Percentiles rank a stretch among this genome's conserved stretches.
These are phyloP conservation scores for Sarotherodon lohbergeri DNA, from an alignment of 2,113 vertebrate species.

Conservation along the genomic window DNA sequence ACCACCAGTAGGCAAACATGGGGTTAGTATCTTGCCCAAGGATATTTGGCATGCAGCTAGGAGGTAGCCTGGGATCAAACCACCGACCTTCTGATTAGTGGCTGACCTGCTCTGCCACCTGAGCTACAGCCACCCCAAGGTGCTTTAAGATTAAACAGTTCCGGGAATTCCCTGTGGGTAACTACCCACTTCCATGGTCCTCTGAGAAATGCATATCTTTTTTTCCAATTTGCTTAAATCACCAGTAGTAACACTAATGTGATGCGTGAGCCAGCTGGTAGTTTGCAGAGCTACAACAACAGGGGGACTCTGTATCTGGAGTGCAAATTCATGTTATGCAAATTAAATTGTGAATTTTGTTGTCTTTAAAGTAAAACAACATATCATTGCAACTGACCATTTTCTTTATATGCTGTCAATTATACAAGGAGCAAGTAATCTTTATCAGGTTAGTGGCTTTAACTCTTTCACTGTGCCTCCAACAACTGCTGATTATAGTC, in stretches of 20 bases:
- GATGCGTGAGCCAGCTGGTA: background rate
- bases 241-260: background rate
- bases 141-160: background rate
- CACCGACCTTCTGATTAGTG: too few relatives aligned
- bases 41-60: too few relatives aligned
- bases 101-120: too few relatives aligned
- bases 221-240: background rate
- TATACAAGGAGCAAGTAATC: background rate
- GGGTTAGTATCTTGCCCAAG: too few relatives aligned
- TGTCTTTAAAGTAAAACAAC: background rate
- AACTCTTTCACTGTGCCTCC: background rate
- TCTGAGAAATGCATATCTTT: background rate
- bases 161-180: rapidly evolving
- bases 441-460: background rate
- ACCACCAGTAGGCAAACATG: too few relatives aligned
- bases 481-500: background rate
- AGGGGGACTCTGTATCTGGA: background rate
- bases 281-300: background rate
- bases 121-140: background rate
- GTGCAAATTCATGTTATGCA: background rate
- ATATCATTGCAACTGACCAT: rapidly evolving
- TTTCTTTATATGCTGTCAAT: background rate
- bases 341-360: background rate
- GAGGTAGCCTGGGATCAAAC: too few relatives aligned
- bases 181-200: background rate